Conservation (phyloP, 1,140 invertebrate genomes). For the Polyergus mexicanus region DNA sequence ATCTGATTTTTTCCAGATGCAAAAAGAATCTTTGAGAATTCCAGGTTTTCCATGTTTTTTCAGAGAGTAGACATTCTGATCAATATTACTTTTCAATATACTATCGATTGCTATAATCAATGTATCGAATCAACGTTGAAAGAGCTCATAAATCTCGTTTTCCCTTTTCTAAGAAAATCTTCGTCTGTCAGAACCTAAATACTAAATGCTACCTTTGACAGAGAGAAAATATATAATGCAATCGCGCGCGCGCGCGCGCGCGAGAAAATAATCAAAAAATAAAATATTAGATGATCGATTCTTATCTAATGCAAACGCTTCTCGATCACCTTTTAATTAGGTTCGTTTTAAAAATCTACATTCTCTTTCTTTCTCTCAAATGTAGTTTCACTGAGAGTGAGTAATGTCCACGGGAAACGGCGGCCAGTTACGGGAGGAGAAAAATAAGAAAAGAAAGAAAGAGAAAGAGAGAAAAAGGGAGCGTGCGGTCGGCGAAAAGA, state of each 20-base stretch:
- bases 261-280: slow-evolving; percentile 1
- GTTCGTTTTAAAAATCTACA: slow-evolving; percentile 15
- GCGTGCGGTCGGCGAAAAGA: slow-evolving; percentile 54
- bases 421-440: slow-evolving; percentile 59
- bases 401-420: slow-evolving; percentile 71
- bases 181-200: background rate
- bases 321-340: background rate
- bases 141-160: background rate
- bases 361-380: slow-evolving; percentile 44
- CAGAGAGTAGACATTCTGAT: too few relatives aligned
- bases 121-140: background rate
- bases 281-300: background rate
- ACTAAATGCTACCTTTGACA: background rate
- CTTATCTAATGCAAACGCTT: background rate
- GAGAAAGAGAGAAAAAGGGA: slow-evolving; percentile 35
- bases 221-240: background rate
- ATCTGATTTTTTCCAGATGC: too few relatives aligned
- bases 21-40: too few relatives aligned
- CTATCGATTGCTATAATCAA: background rate
- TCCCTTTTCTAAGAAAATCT: background rate
- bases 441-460: slow-evolving; percentile 64
- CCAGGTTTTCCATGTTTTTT: too few relatives aligned
- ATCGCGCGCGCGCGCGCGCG: too few relatives aligned
- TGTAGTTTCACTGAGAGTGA: slow-evolving; percentile 69
- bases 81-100: too few relatives aligned